Percentiles rank a stretch among this genome's conserved stretches.
These are phyloP conservation scores for Ctenicera cuprea DNA, from an alignment of 2,888 invertebrate genomes.

Conservation along the genomic window DNA sequence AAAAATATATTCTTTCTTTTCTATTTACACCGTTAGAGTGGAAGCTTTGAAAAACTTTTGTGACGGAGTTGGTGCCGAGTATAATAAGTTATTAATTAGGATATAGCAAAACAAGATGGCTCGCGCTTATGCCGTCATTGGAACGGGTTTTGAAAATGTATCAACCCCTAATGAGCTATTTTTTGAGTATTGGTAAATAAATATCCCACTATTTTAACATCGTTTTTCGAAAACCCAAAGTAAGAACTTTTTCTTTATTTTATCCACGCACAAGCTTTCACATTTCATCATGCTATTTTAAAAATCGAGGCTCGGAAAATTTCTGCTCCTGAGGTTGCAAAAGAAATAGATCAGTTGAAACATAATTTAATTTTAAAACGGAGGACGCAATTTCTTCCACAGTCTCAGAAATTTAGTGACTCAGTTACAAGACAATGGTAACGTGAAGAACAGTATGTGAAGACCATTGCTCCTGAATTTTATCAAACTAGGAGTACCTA, in stretches of 20 bases:
- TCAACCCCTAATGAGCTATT: constrained; percentile 63
- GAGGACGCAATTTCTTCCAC: constrained; percentile 54
- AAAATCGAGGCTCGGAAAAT: constrained; percentile 58
- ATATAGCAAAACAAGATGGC: constrained; percentile 59
- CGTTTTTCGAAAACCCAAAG: constrained; percentile 60
- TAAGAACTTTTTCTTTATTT: constrained; percentile 64
- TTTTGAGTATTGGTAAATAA: constrained; percentile 63
- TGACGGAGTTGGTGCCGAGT: constrained; percentile 57
- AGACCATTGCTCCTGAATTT: constrained; percentile 46
- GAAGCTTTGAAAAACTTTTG: constrained; percentile 58
- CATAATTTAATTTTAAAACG: constrained; percentile 56
- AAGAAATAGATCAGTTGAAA: constrained; percentile 59
- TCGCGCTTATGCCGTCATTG: constrained; percentile 58
- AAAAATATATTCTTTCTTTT: constrained; percentile 60
- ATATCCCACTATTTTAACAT: constrained; percentile 60
- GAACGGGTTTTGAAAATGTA: constrained; percentile 63
- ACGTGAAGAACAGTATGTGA: constrained; percentile 57
- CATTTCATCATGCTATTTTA: constrained; percentile 56
- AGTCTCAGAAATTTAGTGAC: constrained; percentile 46
- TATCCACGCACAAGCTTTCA: constrained; percentile 56
- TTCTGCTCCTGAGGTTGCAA: constrained; percentile 58
- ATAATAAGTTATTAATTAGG: constrained; percentile 54
- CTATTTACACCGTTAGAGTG: constrained; percentile 61
- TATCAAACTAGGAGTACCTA: constrained; percentile 62
- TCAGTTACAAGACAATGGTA: constrained; percentile 62